Percentiles rank a stretch among this genome's conserved stretches.
Conservation (phyloP, 2,113 vertebrate species). For the Catagonus wagneri region DNA sequence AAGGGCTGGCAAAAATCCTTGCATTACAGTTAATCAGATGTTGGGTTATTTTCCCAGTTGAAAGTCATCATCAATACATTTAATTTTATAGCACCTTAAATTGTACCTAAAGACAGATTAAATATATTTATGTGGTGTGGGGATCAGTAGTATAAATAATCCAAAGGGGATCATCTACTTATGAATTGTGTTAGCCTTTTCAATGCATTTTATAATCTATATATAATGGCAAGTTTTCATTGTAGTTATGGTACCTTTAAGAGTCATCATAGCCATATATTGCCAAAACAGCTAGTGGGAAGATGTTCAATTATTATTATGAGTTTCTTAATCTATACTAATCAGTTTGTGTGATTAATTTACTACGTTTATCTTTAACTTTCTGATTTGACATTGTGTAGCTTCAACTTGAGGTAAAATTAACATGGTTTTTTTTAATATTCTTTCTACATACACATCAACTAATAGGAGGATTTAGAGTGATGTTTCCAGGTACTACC, state of each 20-base stretch:
- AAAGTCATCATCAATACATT: neutral
- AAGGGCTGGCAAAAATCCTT: neutral
- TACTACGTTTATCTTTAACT: conserved; percentile 30
- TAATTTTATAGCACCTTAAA: neutral
- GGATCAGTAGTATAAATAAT: neutral
- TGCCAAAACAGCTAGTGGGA: neutral
- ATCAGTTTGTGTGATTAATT: neutral
- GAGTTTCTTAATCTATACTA: conserved; percentile 13
- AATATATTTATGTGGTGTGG: neutral
- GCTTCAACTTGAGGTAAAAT: conserved; percentile 30
- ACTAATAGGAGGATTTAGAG: neutral
- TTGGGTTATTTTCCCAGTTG: neutral
- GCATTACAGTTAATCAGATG: neutral
- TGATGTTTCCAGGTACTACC: neutral
- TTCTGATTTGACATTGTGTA: neutral
- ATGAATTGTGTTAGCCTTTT: neutral
- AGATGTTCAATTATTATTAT: neutral
- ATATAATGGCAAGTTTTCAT: conserved; percentile 7
- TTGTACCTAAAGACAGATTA: neutral
- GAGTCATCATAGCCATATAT: neutral
- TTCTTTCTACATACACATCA: neutral
- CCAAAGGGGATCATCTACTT: neutral
- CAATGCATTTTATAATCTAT: neutral
- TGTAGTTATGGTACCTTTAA: conserved; percentile 20
- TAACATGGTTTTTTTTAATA: neutral